Evolutionary conservation across 2,888 invertebrate genomes (phyloP).

Genomic region (Drosophila parthenogenetica): DNA sequence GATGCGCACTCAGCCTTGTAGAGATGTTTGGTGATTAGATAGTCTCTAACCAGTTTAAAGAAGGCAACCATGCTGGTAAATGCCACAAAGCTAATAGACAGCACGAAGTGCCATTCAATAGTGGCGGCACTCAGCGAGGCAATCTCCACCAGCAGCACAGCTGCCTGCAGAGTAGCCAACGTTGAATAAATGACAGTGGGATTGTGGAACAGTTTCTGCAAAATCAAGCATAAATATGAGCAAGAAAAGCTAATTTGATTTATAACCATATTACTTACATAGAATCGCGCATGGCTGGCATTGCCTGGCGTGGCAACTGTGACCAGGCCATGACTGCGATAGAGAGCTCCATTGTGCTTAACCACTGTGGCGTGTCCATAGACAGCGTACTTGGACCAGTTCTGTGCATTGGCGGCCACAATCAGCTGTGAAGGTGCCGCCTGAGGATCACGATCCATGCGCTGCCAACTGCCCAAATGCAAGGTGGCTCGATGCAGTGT

Average conservation of each 20-base stretch:
- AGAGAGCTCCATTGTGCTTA: slow-evolving; percentile 90
- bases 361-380: slow-evolving; percentile 92
- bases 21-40: slow-evolving; percentile 92
- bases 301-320: slow-evolving; percentile 96
- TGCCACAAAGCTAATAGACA: slow-evolving; percentile 93
- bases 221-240: too few species aligned
- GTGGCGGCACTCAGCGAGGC: slow-evolving; percentile 91
- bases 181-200: slow-evolving; percentile 92
- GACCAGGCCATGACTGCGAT: slow-evolving; percentile 90
- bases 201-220: slow-evolving; percentile 94
- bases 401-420: slow-evolving; percentile 70
- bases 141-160: slow-evolving; percentile 91
- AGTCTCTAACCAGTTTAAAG: slow-evolving; percentile 95
- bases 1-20: slow-evolving; percentile 86
- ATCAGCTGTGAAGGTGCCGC: slow-evolving; percentile 54
- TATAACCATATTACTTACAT: slow-evolving; percentile 88
- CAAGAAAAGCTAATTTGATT: too few species aligned
- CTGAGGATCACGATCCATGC: slow-evolving; percentile 74
- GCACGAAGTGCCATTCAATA: slow-evolving; percentile 95
- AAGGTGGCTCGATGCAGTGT: slow-evolving; percentile 94
- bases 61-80: slow-evolving; percentile 96
- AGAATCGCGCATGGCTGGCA: slow-evolving; percentile 92
- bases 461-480: slow-evolving; percentile 90
- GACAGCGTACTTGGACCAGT: slow-evolving; percentile 87
- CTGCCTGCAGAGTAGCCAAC: slow-evolving; percentile 89